Base-by-base conservation (phyloP, 2,797 vertebrate genomes). In the Cyprinella venusta region DNA sequence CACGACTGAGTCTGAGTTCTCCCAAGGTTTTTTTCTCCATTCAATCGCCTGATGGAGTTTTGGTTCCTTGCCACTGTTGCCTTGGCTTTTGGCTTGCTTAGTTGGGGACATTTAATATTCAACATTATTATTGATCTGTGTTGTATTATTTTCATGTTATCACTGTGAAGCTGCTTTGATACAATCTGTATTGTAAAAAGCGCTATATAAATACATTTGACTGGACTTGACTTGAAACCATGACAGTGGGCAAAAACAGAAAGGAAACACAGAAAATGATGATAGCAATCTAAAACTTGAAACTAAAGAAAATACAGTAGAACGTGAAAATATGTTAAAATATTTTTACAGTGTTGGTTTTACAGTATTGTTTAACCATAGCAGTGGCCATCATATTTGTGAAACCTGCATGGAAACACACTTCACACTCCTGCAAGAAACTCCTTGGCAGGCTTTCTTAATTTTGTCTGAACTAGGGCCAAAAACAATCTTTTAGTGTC, bases 401-500 rank as follows among this genome's bases (percentile, higher is more conserved):
- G 56, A 59, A 59, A 24, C 54, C 52, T 54, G 8, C 19, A 54
- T 21, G 21, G 19, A 54, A 54, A 21, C 54, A 61, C 56, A 61
- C 56, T 61, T 61, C 10, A 59, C 10, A 26, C n/a, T 59, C 10
- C n/a, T 2, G n/a, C 5, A 6, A 61, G 56, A 48, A 65, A 78
- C 19, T 65, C 18, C 16, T 45, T 69, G 15, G 36, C 26, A 70
- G 21, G 63, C 63, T 74, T 52, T 56, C 30, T 21, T 33, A 13
- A 48, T 80, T 56, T 76, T 54, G 71, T 56, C 76, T 74, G 71
- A 52, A 70, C 33, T 18, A 40, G n/a, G 30, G 18, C 30, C 52
- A 71, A 42, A 42, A 83, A 42, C 13, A 52, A 68, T 80, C 42
- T 45, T 56, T 83, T 54, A 54, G 52, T 42, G 74, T 40, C 54